A percentile compares a stretch with the other conserved stretches of the same genome.
Evolutionary conservation across 1,140 invertebrate species (phyloP).

Genomic region (Neodiprion pinetum): DNA sequence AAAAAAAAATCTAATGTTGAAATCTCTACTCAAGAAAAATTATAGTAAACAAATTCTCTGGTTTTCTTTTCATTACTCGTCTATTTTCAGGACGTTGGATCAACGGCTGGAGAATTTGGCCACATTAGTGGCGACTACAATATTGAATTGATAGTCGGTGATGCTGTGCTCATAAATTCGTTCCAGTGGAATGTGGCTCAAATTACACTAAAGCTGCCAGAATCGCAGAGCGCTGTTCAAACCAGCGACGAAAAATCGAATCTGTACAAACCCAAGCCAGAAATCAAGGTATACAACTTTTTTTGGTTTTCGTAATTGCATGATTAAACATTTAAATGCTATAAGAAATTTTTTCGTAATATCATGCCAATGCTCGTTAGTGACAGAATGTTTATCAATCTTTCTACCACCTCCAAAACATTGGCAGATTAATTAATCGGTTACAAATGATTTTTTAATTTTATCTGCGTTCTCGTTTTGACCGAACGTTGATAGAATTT

Average conservation of each 20-base stretch:
- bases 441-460: not conserved
- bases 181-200: constrained; percentile 85
- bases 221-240: constrained; percentile 38
- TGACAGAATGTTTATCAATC: constrained; percentile 37
- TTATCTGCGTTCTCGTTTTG: not conserved
- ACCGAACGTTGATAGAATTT: not conserved
- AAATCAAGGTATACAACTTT: constrained; percentile 73
- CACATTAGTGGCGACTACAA: constrained; percentile 81
- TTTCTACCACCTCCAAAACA: constrained; percentile 52
- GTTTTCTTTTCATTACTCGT: not conserved
- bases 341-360: too few species aligned
- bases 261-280: constrained; percentile 71
- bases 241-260: constrained; percentile 46
- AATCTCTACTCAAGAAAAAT: not conserved
- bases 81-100: constrained; percentile 76
- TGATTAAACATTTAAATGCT: too few species aligned
- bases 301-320: not conserved
- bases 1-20: not conserved
- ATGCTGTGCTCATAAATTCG: constrained; percentile 88
- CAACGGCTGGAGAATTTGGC: constrained; percentile 82
- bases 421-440: constrained; percentile 48
- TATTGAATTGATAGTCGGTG: constrained; percentile 88
- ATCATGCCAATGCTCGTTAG: constrained; percentile 55
- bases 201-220: constrained; percentile 77
- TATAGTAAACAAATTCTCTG: constrained; percentile 10